Percentiles rank a stretch among this genome's conserved stretches.
These are phyloP conservation scores for Brevimyrus niger DNA, from an alignment of 2,113 vertebrate species.

Conservation along the genomic window DNA sequence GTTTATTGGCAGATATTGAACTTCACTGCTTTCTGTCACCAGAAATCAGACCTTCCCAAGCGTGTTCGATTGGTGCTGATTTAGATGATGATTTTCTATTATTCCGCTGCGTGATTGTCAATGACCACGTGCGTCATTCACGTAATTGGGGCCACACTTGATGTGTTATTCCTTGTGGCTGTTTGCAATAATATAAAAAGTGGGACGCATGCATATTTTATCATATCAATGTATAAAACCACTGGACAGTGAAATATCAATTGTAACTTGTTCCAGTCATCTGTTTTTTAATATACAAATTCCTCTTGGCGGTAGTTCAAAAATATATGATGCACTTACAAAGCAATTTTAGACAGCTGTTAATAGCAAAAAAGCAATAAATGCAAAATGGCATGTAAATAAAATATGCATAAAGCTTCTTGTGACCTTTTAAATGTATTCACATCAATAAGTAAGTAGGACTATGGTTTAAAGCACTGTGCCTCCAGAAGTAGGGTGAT, in stretches of 20 bases:
- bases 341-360: neutral
- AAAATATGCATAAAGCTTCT: neutral
- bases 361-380: neutral
- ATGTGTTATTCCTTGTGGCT: neutral
- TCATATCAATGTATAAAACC: neutral
- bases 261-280: neutral
- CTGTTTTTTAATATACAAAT: constrained; percentile 5
- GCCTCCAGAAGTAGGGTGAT: neutral
- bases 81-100: neutral
- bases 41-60: neutral
- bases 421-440: neutral
- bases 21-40: neutral
- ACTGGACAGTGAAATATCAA: neutral
- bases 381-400: neutral
- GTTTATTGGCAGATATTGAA: neutral
- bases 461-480: neutral
- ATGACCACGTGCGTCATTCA: neutral
- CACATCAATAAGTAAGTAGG: neutral
- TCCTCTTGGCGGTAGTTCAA: neutral
- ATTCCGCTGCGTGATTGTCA: neutral
- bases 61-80: neutral
- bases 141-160: neutral
- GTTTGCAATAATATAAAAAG: neutral
- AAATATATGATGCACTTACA: neutral
- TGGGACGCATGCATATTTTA: neutral